Percentiles rank a stretch among this genome's conserved stretches.
Conservation (phyloP, 2,888 invertebrate species). For the Dicyrtomina minuta region DNA sequence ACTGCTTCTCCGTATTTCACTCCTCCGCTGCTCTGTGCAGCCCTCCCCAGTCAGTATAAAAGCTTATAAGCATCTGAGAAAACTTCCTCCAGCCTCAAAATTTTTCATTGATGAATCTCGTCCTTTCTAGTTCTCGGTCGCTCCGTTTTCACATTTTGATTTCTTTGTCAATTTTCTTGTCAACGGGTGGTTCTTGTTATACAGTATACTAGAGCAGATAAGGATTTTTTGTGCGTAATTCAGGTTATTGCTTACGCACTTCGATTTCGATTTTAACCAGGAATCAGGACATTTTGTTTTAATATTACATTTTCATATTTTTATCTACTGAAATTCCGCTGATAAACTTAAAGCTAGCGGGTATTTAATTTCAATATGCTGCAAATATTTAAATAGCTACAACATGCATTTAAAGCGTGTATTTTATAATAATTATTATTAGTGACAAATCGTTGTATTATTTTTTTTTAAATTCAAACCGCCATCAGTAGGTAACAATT, state of each 20-base stretch:
- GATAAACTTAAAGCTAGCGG: too few species aligned
- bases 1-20: background rate
- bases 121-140: background rate
- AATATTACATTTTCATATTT: too few species aligned
- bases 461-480: too few species aligned
- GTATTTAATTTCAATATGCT: too few species aligned
- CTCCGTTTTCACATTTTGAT: background rate
- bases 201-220: background rate
- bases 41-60: background rate
- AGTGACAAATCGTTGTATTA: too few species aligned
- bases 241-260: background rate
- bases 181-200: background rate
- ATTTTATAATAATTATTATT: too few species aligned
- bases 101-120: slow-evolving; percentile 1
- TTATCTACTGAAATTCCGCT: too few species aligned
- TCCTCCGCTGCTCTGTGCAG: background rate
- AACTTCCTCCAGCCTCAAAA: slow-evolving; percentile 16
- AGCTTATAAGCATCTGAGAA: background rate
- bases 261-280: too few species aligned
- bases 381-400: too few species aligned
- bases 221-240: background rate
- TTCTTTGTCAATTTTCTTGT: background rate
- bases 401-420: too few species aligned
- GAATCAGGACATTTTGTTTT: too few species aligned
- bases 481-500: too few species aligned